Evolutionary conservation across 2,888 invertebrate genomes (phyloP), one percentile per base, ranked within the genome.

Genomic region (Caradrina clavipalpis): DNA sequence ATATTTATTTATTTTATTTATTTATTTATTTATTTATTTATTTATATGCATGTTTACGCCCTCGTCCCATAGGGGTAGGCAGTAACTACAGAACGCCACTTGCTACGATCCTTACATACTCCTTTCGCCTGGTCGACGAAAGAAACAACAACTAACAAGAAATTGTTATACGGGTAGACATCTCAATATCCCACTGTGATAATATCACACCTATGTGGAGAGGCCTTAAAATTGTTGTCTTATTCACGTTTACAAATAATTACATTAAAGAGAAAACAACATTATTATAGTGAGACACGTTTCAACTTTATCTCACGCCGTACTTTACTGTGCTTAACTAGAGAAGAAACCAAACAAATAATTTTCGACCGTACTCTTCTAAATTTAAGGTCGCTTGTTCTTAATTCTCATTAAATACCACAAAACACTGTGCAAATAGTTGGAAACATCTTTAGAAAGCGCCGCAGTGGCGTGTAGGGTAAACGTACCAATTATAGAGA

Each of bases 401-500:
- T 63, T 51, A 55, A 70, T 75, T 63, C 56, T 42, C 21, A 53
- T 76, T 66, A 35, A 54, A 71, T 10, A 26, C 70, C 55, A 63
- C 66, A 63, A 59, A 79, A 78, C 80, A 78, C 80, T 71, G 78
- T 78, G 80, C 57, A 61, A 72, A 76, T 60, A 80, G 80, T 31
- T 80, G 78, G 78, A 81, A 73, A 78, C 59, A 60, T 80, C 80
- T 78, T 66, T 64, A 50, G 68, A 69, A 78, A 68, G 81, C 53
- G 63, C 74, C 67, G 58, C 73, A 77, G 65, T 81, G 69, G 74
- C 82, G 73, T 86, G 83, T 85, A 84, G 74, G 81, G 87, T 86
- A 87, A 89, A 87, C 84, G 82, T 81, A 84, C 88, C 88, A 88
- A 89, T 90, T 87, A 91, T 80, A 80, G 79, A 69, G 60, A 72